phyloP scores from a whole-genome alignment of 2,113 vertebrate species.

The Stegostoma tigrinum region DNA sequence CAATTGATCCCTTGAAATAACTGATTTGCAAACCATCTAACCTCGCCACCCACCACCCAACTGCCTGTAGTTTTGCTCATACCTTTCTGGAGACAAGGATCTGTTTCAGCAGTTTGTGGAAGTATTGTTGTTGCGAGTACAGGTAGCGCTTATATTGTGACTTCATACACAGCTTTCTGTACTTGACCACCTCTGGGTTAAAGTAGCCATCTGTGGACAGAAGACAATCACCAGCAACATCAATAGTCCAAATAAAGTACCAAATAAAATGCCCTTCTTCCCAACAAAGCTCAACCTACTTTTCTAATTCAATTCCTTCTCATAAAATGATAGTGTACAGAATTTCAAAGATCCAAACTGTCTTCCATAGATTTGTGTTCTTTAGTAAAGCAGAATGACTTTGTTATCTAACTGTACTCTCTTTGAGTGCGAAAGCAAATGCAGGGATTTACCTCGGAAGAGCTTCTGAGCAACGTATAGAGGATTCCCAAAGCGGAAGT shows the following conservation, averaged over 20 bases:
- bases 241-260: background rate
- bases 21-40: background rate
- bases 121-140: slow-evolving; percentile 85
- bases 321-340: background rate
- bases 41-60: background rate
- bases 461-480: slow-evolving; percentile 87
- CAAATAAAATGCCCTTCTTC: background rate
- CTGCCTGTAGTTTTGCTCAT: slow-evolving; percentile 41
- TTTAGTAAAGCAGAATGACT: background rate
- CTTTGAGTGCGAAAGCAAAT: too few relatives aligned
- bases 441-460: slow-evolving; percentile 70
- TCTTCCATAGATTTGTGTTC: background rate
- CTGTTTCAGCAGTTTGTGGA: slow-evolving; percentile 84
- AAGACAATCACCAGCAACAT: background rate
- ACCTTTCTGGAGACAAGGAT: slow-evolving; percentile 89
- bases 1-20: background rate
- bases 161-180: slow-evolving; percentile 83
- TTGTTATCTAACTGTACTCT: too few relatives aligned
- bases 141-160: slow-evolving; percentile 85
- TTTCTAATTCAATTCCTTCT: background rate
- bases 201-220: slow-evolving; percentile 77
- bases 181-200: slow-evolving; percentile 93
- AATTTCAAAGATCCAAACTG: background rate
- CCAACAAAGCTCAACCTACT: background rate
- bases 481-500: slow-evolving; percentile 87